Evolutionary conservation across 2,888 invertebrate genomes (phyloP).

Genomic region (Romanomermis culicivorax): DNA sequence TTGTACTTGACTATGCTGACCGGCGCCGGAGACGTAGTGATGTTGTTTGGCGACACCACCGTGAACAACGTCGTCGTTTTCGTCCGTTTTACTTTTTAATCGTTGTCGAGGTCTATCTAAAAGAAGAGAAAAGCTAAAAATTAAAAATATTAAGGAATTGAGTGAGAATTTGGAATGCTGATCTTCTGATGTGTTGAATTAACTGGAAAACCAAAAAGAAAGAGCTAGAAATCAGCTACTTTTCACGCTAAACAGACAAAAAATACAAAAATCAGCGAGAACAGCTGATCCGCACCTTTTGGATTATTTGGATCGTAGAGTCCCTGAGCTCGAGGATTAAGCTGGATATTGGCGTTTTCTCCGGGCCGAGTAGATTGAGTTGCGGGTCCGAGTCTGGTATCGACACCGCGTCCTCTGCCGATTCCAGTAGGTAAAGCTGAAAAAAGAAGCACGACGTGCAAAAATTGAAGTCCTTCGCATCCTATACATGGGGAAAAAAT

Average conservation of each 20-base stretch:
- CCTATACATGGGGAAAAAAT: too few relatives aligned
- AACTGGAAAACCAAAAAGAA: too few relatives aligned
- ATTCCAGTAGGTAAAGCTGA: too few relatives aligned
- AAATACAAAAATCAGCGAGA: too few relatives aligned
- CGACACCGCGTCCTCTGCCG: not conserved
- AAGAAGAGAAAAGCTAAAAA: not conserved
- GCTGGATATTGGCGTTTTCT: constrained; percentile 8
- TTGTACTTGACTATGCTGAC: constrained; percentile 4
- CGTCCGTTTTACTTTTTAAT: constrained; percentile 13
- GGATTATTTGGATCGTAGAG: constrained; percentile 14
- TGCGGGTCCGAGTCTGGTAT: not conserved
- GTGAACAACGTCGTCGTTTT: not conserved
- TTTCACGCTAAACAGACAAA: not conserved
- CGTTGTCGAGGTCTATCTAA: constrained; percentile 16
- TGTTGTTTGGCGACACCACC: not conserved
- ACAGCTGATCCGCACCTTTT: too few relatives aligned
- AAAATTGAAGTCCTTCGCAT: too few relatives aligned
- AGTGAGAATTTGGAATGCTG: too few relatives aligned
- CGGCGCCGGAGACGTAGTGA: not conserved
- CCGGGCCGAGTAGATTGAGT: constrained; percentile 4
- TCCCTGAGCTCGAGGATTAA: constrained; percentile 19
- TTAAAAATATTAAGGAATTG: not conserved
- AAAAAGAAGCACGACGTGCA: too few relatives aligned
- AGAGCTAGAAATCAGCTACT: too few relatives aligned
- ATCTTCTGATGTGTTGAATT: too few relatives aligned